These are phyloP conservation scores for Gallinago solitaria DNA, from an alignment of 2,797 vertebrate genomes.

Conservation along the genomic window DNA sequence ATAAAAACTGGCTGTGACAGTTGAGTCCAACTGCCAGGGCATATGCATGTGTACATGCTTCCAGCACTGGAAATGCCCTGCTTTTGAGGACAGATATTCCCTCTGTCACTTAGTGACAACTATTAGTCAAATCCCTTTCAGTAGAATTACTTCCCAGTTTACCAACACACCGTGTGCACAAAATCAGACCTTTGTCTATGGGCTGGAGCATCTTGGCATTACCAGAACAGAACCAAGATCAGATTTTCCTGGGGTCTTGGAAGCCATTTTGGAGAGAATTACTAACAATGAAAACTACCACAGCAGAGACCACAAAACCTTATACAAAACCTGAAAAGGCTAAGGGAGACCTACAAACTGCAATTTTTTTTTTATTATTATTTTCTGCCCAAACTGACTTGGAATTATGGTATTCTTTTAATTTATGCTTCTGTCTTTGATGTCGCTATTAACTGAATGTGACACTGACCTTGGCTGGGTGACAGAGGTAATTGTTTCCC, in stretches of 20 bases:
- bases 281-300: not conserved
- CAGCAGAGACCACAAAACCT: not conserved
- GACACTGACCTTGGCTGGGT: conserved; percentile 31
- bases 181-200: not conserved
- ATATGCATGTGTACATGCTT: fast-evolving
- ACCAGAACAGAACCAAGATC: not conserved
- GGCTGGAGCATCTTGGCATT: not conserved
- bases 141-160: not conserved
- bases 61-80: not conserved
- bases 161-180: not conserved
- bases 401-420: not conserved
- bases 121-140: not conserved
- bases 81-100: not conserved
- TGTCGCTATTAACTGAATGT: conserved; percentile 6
- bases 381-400: not conserved
- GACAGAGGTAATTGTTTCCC: not conserved
- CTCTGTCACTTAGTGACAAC: not conserved
- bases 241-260: not conserved
- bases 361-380: no score
- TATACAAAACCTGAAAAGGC: not conserved
- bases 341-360: not conserved
- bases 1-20: not conserved
- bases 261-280: not conserved
- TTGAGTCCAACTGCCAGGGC: not conserved
- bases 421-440: conserved; percentile 25